phyloP scores from a whole-genome alignment of 2,113 vertebrate species.

The Saimiri boliviensis region DNA sequence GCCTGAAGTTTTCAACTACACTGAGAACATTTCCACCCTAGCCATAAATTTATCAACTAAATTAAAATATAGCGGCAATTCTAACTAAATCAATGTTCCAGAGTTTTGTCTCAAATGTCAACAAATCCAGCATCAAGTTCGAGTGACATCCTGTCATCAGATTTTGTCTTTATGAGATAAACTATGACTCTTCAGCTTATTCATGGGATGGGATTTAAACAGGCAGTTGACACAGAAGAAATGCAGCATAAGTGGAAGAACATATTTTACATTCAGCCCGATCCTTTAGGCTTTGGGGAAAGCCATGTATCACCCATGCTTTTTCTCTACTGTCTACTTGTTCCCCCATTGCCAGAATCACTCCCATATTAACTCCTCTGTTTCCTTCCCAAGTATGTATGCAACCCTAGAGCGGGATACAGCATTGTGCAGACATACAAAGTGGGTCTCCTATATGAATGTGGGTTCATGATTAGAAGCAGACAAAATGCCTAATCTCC shows the following conservation, averaged over 20 bases:
- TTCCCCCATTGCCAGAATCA: background rate
- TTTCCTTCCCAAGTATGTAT: background rate
- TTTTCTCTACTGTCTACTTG: background rate
- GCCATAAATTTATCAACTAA: conserved; percentile 25
- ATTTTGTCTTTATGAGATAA: conserved; percentile 49
- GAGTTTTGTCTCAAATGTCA: conserved; percentile 64
- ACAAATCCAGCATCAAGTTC: conserved; percentile 24
- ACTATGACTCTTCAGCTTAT: background rate
- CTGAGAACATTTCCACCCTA: conserved; percentile 25
- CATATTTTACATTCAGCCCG: background rate
- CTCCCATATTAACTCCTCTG: background rate
- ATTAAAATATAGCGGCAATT: conserved; percentile 64
- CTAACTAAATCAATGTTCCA: conserved; percentile 64
- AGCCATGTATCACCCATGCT: background rate
- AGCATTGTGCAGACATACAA: background rate
- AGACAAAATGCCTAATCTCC: background rate
- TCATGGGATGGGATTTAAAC: background rate
- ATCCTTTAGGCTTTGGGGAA: background rate
- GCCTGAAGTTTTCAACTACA: conserved; percentile 35
- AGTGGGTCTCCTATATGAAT: background rate
- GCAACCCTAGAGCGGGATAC: rapidly evolving
- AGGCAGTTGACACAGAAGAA: background rate
- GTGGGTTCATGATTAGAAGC: background rate
- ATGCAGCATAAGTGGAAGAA: background rate
- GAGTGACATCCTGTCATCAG: conserved; percentile 22